phyloP scores from a whole-genome alignment of 2,113 vertebrate genomes.

The Hippocampus zosterae region DNA sequence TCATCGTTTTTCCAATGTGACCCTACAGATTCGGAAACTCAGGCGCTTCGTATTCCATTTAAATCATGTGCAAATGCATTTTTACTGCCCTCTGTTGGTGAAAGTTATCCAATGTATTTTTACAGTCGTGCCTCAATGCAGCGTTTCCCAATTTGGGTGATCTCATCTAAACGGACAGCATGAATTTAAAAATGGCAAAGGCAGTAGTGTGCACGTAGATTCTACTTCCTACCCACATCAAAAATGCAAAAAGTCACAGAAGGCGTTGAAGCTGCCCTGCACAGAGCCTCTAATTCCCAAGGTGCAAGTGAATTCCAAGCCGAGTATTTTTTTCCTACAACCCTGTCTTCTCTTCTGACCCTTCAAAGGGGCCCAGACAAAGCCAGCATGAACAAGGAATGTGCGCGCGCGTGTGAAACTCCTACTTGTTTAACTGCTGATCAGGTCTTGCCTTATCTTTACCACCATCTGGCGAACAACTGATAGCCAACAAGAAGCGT shows the following conservation, averaged over 20 bases:
- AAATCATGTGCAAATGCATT: not conserved
- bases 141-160: not conserved
- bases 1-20: no score
- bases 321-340: not conserved
- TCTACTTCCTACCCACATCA: not conserved
- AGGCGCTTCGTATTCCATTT: not conserved
- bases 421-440: conserved; percentile 32
- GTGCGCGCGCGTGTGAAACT: conserved; percentile 20
- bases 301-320: not conserved
- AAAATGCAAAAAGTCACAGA: not conserved
- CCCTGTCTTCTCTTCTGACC: conserved; percentile 15
- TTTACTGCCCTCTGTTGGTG: not conserved
- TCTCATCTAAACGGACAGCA: no score
- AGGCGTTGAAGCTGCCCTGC: not conserved
- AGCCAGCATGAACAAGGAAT: conserved; percentile 55
- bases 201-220: no score
- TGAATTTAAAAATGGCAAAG: no score
- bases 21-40: not conserved
- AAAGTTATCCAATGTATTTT: not conserved
- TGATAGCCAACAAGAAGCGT: conserved; percentile 9
- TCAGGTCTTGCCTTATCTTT: conserved; percentile 48
- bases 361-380: conserved; percentile 56
- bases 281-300: not conserved
- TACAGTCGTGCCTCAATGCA: not conserved
- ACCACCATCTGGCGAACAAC: conserved; percentile 46